Evolutionary conservation across 2,888 invertebrate genomes (phyloP).

Genomic region (Parnassius apollo): DNA sequence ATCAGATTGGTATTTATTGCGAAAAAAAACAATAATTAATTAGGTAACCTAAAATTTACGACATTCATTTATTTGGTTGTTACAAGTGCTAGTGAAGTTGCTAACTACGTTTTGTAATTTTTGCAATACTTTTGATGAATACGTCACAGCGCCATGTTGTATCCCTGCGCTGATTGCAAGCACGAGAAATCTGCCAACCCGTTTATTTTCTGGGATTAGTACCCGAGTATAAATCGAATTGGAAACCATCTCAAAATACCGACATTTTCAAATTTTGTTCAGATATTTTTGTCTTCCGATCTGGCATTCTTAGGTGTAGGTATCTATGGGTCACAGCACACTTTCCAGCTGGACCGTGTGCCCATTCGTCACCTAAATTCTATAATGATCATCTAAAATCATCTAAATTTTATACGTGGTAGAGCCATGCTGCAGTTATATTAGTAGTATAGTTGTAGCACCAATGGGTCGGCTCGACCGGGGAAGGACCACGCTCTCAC

Average conservation of each 20-base stretch:
- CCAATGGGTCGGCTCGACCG: no score
- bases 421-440: no score
- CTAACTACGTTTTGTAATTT: conserved; percentile 48
- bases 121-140: conserved; percentile 76
- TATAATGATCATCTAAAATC: no score
- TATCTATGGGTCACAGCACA: no score
- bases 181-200: conserved; percentile 81
- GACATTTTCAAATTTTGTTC: no score
- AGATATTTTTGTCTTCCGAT: no score
- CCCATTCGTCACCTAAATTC: no score
- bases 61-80: conserved; percentile 46
- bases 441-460: no score
- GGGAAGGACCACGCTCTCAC: no score
- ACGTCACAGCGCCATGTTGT: conserved; percentile 82
- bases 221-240: conserved; percentile 76
- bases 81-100: conserved; percentile 12
- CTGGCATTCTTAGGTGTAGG: no score
- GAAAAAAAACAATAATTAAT: conserved; percentile 47
- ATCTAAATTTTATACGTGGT: no score
- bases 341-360: no score
- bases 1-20: conserved; percentile 60
- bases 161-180: conserved; percentile 82
- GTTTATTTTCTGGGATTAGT: conserved; percentile 79
- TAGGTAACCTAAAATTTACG: conserved; percentile 53
- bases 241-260: conserved; percentile 26